Evolutionary conservation across 2,797 vertebrate genomes (phyloP).

Genomic region (Lacerta agilis): DNA sequence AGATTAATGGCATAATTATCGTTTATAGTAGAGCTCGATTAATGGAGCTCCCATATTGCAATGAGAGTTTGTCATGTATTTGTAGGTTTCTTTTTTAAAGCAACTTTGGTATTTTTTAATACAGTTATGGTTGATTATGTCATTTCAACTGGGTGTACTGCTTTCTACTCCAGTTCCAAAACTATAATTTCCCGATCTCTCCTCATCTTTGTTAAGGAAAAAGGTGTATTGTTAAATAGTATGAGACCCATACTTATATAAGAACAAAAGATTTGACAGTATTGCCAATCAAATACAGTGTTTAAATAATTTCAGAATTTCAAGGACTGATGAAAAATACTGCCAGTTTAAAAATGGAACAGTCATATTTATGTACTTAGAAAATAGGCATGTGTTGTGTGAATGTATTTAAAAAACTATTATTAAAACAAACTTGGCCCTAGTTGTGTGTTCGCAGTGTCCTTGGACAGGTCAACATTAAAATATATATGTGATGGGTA

Average conservation of each 20-base stretch:
- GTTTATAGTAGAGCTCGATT: not conserved
- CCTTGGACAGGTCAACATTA: not conserved
- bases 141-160: not conserved
- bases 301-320: not conserved
- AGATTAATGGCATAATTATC: not conserved
- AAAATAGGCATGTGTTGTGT: not conserved
- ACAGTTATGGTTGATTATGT: not conserved
- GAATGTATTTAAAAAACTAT: not conserved
- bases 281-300: not conserved
- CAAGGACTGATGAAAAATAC: not conserved
- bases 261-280: no score
- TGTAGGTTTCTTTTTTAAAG: conserved; percentile 1
- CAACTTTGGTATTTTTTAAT: not conserved
- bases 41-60: not conserved
- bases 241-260: not conserved
- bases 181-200: not conserved
- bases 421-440: not conserved
- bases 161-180: not conserved
- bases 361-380: not conserved
- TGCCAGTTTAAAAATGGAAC: not conserved
- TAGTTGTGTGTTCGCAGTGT: not conserved
- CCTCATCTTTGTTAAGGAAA: not conserved
- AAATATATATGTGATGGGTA: not conserved
- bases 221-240: not conserved
- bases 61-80: not conserved